These are phyloP conservation scores for Eupristina koningsbergeri DNA, from an alignment of 1,140 invertebrate genomes.

Conservation along the genomic window DNA sequence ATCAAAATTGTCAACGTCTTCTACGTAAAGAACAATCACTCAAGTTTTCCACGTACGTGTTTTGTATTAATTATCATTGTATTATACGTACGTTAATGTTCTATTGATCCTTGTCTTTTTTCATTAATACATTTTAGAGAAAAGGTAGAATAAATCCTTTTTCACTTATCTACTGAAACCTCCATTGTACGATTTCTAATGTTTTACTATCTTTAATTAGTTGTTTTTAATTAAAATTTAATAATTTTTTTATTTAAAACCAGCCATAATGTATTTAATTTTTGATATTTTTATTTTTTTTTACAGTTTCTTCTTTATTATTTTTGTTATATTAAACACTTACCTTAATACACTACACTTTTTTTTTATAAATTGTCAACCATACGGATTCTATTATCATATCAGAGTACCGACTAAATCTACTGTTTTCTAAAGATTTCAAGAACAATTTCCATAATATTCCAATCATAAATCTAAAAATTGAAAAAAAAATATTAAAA, in stretches of 20 bases:
- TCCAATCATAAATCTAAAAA: too few species aligned
- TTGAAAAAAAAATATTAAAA: too few species aligned
- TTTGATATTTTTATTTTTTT: background rate
- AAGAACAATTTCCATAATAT: too few species aligned
- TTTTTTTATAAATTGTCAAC: background rate
- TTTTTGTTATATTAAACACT: background rate
- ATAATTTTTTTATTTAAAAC: background rate
- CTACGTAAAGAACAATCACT: constrained; percentile 50
- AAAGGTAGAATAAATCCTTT: constrained; percentile 4
- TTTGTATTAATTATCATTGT: constrained; percentile 33
- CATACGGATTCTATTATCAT: background rate
- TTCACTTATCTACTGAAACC: background rate
- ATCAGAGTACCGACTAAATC: background rate
- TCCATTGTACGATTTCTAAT: background rate
- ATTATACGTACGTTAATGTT: constrained; percentile 5
- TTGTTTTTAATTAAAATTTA: background rate
- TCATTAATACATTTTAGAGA: constrained; percentile 11
- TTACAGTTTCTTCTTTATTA: background rate
- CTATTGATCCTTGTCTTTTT: constrained; percentile 7
- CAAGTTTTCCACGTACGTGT: constrained; percentile 39
- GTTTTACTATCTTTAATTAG: background rate
- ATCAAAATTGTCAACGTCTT: constrained; percentile 50
- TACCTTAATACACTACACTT: background rate
- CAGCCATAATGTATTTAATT: background rate
- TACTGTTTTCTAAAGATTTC: too few species aligned